Conservation (phyloP, 2,797 vertebrate species). For the Taeniopygia guttata region DNA sequence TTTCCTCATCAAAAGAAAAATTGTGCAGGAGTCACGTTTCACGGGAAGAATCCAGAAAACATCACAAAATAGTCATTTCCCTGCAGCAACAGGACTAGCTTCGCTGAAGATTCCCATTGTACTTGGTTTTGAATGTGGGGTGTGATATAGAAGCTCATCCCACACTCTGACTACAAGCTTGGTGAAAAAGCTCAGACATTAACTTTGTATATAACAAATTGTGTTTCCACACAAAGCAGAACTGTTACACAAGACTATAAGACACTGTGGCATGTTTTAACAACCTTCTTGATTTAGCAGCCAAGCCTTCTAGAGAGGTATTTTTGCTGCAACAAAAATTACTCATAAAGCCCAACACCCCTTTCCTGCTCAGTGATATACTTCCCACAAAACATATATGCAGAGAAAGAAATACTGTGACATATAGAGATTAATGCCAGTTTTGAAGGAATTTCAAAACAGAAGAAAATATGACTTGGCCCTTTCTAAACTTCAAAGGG, state of each 20-base stretch:
- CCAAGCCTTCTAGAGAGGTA: background rate
- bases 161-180: background rate
- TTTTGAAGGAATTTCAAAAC: background rate
- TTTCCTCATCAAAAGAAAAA: constrained; percentile 33
- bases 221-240: background rate
- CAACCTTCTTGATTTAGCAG: background rate
- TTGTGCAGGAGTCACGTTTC: background rate
- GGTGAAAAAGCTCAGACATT: background rate
- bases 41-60: background rate
- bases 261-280: background rate
- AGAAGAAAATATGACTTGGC: background rate
- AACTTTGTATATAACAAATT: background rate
- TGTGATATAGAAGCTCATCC: background rate
- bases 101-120: background rate
- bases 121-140: fast-evolving
- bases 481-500: background rate
- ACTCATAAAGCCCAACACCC: background rate
- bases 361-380: background rate
- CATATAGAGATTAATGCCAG: background rate
- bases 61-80: background rate
- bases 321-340: background rate
- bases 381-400: background rate
- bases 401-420: background rate
- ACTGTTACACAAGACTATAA: background rate
- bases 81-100: background rate